A percentile compares a stretch with the other conserved stretches of the same genome.
These are phyloP conservation scores for Dicerorhinus sumatrensis DNA, from an alignment of 2,113 vertebrate genomes.

Conservation along the genomic window DNA sequence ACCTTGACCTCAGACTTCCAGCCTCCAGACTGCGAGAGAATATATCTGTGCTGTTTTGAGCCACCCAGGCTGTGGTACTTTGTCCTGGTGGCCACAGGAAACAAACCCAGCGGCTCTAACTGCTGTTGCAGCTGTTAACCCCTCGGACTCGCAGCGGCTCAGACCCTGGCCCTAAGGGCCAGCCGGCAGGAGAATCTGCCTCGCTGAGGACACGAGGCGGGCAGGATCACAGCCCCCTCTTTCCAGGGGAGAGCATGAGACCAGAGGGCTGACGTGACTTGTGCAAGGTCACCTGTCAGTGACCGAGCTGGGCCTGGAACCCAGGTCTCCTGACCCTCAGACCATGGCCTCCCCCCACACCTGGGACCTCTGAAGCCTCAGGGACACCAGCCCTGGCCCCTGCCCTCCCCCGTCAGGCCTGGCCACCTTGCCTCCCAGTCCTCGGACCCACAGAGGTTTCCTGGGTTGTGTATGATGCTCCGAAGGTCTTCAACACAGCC, in stretches of 20 bases:
- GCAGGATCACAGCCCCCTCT: background rate
- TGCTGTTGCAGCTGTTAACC: accelerated
- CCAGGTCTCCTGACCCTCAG: background rate
- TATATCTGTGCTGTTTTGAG: background rate
- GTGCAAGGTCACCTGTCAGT: background rate
- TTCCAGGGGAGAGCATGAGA: background rate
- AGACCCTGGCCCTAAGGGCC: background rate
- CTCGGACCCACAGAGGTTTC: background rate
- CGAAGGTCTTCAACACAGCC: background rate
- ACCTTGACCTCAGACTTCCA: background rate
- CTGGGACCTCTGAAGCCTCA: background rate
- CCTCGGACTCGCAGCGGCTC: background rate
- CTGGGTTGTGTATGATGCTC: background rate
- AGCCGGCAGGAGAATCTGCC: background rate
- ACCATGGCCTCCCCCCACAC: background rate
- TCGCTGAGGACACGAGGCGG: background rate
- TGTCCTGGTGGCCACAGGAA: background rate
- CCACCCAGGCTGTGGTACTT: background rate
- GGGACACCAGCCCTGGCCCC: background rate
- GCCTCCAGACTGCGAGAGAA: background rate
- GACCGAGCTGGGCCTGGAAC: background rate
- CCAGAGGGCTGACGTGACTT: background rate
- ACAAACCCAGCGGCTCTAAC: background rate
- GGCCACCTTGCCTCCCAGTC: background rate
- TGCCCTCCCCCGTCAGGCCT: background rate